phyloP scores from a whole-genome alignment of 2,113 vertebrate species.

The Lophura nycthemera region DNA sequence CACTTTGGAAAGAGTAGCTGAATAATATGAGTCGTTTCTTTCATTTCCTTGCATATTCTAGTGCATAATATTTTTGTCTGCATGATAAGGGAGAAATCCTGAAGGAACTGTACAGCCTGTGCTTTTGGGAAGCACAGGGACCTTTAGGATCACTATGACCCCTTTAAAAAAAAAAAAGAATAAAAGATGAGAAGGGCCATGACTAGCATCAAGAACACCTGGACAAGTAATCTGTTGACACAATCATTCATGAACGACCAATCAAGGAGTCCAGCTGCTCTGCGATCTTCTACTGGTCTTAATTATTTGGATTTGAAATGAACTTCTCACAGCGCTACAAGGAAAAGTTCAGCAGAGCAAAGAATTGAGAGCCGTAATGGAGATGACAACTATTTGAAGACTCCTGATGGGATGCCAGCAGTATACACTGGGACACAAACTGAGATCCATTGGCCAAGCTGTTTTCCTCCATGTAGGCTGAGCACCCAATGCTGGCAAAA shows the following conservation, averaged over 20 bases:
- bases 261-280: neutral
- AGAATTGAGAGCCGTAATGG: neutral
- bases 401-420: neutral
- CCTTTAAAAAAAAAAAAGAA: neutral
- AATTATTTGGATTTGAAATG: neutral
- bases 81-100: neutral
- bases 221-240: neutral
- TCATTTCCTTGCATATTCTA: conserved; percentile 25
- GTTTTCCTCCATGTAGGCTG: neutral
- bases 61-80: neutral
- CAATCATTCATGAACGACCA: neutral
- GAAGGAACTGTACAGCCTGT: neutral
- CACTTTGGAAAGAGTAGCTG: conserved; percentile 46
- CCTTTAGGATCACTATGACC: fast-evolving
- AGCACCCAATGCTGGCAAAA: fast-evolving
- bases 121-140: neutral
- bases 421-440: neutral
- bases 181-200: neutral
- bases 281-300: neutral
- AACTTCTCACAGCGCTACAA: neutral
- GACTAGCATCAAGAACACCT: neutral
- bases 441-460: neutral
- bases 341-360: neutral
- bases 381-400: neutral
- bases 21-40: neutral